phyloP scores from a whole-genome alignment of 2,113 vertebrate species.

The Equus quagga region DNA sequence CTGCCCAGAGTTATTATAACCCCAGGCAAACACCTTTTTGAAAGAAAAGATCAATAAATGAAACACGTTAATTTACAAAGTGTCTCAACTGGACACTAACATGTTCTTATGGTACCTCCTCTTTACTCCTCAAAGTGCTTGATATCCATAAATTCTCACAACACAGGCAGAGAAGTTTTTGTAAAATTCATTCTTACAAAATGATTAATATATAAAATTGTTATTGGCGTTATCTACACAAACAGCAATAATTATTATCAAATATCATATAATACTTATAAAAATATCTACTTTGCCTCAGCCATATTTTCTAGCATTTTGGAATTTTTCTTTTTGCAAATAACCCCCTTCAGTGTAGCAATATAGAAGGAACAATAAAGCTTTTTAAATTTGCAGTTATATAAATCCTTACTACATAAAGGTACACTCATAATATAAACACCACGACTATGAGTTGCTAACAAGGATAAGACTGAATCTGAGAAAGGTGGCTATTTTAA shows the following conservation, averaged over 20 bases:
- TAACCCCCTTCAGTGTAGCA: background rate
- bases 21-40: constrained; percentile 96
- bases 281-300: constrained; percentile 31
- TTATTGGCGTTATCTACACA: background rate
- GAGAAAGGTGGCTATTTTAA: constrained; percentile 34
- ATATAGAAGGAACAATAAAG: background rate
- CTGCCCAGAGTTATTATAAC: constrained; percentile 99
- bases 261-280: constrained; percentile 5
- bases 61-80: background rate
- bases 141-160: constrained; percentile 14
- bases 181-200: constrained; percentile 19
- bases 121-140: background rate
- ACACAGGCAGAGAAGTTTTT: background rate
- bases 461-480: background rate
- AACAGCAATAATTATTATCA: background rate
- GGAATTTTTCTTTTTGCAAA: constrained; percentile 18
- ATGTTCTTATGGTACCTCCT: background rate
- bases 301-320: background rate
- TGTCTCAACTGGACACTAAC: background rate
- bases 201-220: constrained; percentile 1
- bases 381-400: constrained; percentile 12
- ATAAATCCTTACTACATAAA: constrained; percentile 19
- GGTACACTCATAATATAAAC: background rate
- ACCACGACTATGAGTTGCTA: background rate
- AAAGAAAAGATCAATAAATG: constrained; percentile 46